These are phyloP conservation scores for Takifugu flavidus DNA, from an alignment of 2,113 vertebrate species.

Conservation along the genomic window DNA sequence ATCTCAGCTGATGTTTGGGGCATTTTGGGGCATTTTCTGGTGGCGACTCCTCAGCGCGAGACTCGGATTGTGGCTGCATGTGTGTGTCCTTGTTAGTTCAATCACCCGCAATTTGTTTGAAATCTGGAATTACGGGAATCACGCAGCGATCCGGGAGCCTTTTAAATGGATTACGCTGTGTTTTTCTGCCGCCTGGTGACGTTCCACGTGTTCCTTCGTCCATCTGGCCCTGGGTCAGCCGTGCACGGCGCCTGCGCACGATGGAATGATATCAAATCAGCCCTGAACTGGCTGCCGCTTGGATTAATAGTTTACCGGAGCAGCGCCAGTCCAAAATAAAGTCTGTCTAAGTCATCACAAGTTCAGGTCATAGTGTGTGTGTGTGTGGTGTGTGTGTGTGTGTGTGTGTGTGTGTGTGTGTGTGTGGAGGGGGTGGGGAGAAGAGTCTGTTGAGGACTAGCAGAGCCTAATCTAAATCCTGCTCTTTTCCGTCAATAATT, in stretches of 20 bases:
- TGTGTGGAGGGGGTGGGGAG: constrained; percentile 8
- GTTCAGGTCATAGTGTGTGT: constrained; percentile 23
- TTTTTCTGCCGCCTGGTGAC: constrained; percentile 37
- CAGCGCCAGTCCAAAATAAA: constrained; percentile 39
- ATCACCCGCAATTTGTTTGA: constrained; percentile 28
- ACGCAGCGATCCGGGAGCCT: constrained; percentile 36
- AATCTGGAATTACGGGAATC: constrained; percentile 60
- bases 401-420: no score
- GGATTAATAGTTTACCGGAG: constrained; percentile 16
- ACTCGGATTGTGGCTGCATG: neutral
- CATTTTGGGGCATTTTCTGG: no score
- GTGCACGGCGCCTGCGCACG: no score
- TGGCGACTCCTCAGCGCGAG: no score
- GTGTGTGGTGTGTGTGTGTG: no score
- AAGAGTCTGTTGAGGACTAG: constrained; percentile 24
- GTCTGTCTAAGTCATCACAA: constrained; percentile 35
- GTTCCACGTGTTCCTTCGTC: constrained; percentile 26
- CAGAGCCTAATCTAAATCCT: constrained; percentile 55
- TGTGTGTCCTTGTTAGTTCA: constrained; percentile 29
- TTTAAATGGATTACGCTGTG: constrained; percentile 39
- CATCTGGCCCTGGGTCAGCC: no score
- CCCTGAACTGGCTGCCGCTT: constrained; percentile 4
- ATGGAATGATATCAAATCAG: constrained; percentile 16
- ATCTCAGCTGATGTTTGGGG: no score
- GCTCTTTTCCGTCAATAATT: constrained; percentile 57